Base-by-base conservation (phyloP, 2,888 invertebrate species). In the Galeruca laticollis region DNA sequence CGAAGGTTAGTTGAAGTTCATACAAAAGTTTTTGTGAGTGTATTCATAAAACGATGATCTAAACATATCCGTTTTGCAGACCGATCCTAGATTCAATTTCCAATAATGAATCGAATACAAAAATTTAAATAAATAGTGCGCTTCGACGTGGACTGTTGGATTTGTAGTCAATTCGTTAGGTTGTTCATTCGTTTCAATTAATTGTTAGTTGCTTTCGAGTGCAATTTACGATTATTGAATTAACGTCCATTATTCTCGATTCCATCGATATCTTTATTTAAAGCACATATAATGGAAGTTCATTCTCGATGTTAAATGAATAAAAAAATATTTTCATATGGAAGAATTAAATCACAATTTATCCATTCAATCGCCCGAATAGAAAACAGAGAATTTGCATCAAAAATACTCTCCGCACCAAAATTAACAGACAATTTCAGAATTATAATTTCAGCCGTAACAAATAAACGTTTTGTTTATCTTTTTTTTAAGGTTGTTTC, bases 1-100 rank as follows among this genome's bases (percentile, higher is more conserved):
- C 81, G 82, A 81, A 82, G 82, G 82, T 81, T 82, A 82, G 80
- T 78, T 80, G 59, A 83, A 82, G 80, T 83, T 81, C 80, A 79
- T 78, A 83, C 79, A 82, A 80, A 81, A 81, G 75, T 77, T 76
- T 72, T 72, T 79, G 80, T 74, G 71, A 73, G 60, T 51, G 60
- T 59, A 72, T 80, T 81, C 78, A 76, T 26, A 31, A 73, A 78
- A 79, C 79, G 80, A 81, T 78, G 80, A 80, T 82, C 81, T 82
- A 81, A 79, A 79, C 82, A 78, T 81, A 81, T 83, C 81, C 82
- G 81, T 82, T 80, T 18, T 75, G 72, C 74, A 43, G 76, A 80
- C 81, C 82, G 79, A 82, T 82, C 81, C 82, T 81, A 81, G 78
- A 76, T 80, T 65, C 66, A 66, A 66, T 66, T 66, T 66, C 35